Evolutionary conservation across 2,113 vertebrate genomes (phyloP), one percentile per base, ranked within the genome.

Genomic region (Ceyx melanurus): DNA sequence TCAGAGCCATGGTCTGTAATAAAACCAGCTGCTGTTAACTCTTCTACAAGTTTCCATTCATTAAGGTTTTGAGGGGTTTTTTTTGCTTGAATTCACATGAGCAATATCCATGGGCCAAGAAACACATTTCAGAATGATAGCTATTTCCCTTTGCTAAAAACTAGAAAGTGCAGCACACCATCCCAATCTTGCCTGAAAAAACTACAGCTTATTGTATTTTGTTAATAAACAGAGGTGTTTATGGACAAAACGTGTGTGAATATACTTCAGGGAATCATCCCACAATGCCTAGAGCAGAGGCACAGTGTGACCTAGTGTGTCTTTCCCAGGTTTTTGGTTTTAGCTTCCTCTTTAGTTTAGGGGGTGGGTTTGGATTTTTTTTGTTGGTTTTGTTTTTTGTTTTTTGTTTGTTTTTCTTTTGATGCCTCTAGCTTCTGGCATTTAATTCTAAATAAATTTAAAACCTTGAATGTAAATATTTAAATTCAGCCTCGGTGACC

Each of bases 161-260:
- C 23, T 51, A 75, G 42, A 88, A 92, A 93, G 23, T 28, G 31
- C 23, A 89, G 46, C 53, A 81, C 96, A 70, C 61, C 56, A 51
- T 17, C 68, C 65, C 78, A 83, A 31, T 60, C 60, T 43, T 76
- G 40, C 28, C 64, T 40, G 46, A 46, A 86, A 60, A 84, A 93
- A 61, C 17, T 76, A 23, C 19, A 89, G 66, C 62, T 93, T 79
- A 82, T 92, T 92, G 60, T 67, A 74, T 91, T 92, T 91, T 92
- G 84, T 93, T 95, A 94, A 95, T 95, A 95, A 96, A 96, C 87
- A 95, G 89, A 94, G 72, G 91, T 67, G 87, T 94, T 96, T 96
- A 94, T 96, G 92, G 92, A 96, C 89, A 96, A 91, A 95, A 94
- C 84, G 87, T 2, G 25, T 87, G 86, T 66, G 67, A 93, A 77